Evolutionary conservation across 1,140 invertebrate species (phyloP).

Genomic region (Luehdorfia chinensis): DNA sequence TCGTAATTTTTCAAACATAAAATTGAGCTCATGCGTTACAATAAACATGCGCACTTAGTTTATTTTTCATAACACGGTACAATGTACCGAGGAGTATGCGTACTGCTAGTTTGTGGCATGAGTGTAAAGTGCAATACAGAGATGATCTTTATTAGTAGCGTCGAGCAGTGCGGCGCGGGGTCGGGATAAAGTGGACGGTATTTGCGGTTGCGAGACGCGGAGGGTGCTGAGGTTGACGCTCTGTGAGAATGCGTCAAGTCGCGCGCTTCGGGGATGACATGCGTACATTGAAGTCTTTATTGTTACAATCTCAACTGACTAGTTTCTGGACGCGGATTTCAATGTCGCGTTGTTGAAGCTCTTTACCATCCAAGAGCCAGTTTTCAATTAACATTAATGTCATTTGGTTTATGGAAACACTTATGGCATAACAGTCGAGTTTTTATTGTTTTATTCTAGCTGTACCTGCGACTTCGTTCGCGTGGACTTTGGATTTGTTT

Average conservation of each 20-base stretch:
- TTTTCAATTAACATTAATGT: background rate
- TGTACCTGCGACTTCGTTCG: no score
- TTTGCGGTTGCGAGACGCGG: constrained; percentile 34
- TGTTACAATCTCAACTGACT: constrained; percentile 12
- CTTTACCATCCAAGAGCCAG: constrained; percentile 6
- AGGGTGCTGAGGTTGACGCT: constrained; percentile 60
- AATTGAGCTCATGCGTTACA: constrained; percentile 1
- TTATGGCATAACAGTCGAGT: no score
- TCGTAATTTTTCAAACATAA: no score
- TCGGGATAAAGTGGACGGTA: constrained; percentile 21
- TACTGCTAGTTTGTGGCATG: constrained; percentile 25
- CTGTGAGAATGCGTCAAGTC: constrained; percentile 58
- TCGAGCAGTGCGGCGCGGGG: constrained; percentile 29
- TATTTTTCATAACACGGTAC: constrained; percentile 55
- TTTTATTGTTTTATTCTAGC: no score
- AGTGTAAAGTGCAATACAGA: constrained; percentile 13
- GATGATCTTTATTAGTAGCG: constrained; percentile 33
- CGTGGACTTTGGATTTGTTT: no score
- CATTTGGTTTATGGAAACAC: background rate
- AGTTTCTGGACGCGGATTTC: background rate
- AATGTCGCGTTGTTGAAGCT: constrained; percentile 3
- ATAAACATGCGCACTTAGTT: constrained; percentile 34
- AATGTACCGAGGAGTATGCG: constrained; percentile 39
- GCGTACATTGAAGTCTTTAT: constrained; percentile 30
- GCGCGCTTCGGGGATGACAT: constrained; percentile 57